Percentiles rank a stretch among this genome's conserved stretches.
Conservation (phyloP, 2,797 vertebrate species). For the Craterocephalus amniculus region DNA sequence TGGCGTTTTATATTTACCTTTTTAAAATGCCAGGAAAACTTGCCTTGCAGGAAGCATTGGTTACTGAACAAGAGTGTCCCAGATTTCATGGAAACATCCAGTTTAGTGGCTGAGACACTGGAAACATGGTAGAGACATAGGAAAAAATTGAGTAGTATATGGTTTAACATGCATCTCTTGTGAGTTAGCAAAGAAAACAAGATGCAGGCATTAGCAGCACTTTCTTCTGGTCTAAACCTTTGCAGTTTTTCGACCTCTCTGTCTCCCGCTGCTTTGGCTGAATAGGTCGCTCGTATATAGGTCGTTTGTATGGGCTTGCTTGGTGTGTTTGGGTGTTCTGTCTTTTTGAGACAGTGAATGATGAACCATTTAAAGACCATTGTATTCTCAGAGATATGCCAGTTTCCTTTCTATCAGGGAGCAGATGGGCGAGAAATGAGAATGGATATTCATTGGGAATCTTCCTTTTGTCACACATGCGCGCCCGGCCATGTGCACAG, state of each 20-base stretch:
- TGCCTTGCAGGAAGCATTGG: constrained; percentile 40
- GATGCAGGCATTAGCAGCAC: constrained; percentile 49
- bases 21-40: constrained; percentile 35
- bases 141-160: constrained; percentile 57
- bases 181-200: constrained; percentile 56
- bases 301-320: constrained; percentile 51
- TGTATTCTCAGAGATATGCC: constrained; percentile 64
- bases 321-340: constrained; percentile 71
- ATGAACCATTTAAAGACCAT: constrained; percentile 73
- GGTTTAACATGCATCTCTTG: constrained; percentile 73
- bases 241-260: constrained; percentile 57
- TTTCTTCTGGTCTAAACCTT: constrained; percentile 63
- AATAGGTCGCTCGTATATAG: constrained; percentile 69
- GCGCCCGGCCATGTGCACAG: constrained; percentile 60
- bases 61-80: constrained; percentile 69
- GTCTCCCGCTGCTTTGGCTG: constrained; percentile 72
- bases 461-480: constrained; percentile 74
- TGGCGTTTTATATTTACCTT: constrained; percentile 33
- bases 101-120: constrained; percentile 45
- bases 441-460: constrained; percentile 76
- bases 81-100: constrained; percentile 58
- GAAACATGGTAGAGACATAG: constrained; percentile 37
- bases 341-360: constrained; percentile 70
- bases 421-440: constrained; percentile 80
- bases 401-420: constrained; percentile 67